Conservation (phyloP, 2,797 vertebrate species). For the Cyclura pinguis region DNA sequence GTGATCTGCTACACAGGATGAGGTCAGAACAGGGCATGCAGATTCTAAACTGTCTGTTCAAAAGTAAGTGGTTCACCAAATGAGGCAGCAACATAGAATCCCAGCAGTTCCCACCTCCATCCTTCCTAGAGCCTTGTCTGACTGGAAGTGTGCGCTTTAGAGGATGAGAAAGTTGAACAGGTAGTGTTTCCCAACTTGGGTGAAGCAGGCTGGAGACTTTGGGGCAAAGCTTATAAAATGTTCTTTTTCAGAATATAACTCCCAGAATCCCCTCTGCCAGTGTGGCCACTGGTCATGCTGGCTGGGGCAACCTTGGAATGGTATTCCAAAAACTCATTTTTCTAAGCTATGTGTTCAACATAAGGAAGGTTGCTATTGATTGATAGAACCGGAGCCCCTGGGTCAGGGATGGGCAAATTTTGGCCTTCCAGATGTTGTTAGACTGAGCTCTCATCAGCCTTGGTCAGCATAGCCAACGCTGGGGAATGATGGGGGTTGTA, state of each 20-base stretch:
- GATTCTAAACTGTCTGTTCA: neutral
- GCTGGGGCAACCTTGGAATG: too few species aligned
- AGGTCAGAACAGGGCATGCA: neutral
- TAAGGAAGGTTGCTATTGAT: neutral
- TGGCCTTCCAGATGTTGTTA: too few species aligned
- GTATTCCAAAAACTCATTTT: too few species aligned
- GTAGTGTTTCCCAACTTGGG: neutral
- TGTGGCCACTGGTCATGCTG: too few species aligned
- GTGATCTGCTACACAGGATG: neutral
- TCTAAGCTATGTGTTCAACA: neutral
- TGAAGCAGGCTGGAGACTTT: neutral
- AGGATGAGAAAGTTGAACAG: neutral
- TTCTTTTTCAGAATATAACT: too few species aligned
- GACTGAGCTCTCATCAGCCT: too few species aligned
- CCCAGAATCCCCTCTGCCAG: too few species aligned
- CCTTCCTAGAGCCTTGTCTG: neutral
- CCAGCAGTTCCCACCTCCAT: neutral
- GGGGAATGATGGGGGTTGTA: neutral
- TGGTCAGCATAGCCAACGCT: too few species aligned
- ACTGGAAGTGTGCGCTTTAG: neutral
- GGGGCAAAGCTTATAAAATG: neutral
- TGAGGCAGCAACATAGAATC: neutral
- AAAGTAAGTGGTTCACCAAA: neutral
- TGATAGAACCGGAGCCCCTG: too few species aligned
- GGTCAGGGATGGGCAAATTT: neutral